Evolutionary conservation across 2,888 invertebrate genomes (phyloP), one percentile per base, ranked within the genome.

Genomic region (Octodonta nipae): DNA sequence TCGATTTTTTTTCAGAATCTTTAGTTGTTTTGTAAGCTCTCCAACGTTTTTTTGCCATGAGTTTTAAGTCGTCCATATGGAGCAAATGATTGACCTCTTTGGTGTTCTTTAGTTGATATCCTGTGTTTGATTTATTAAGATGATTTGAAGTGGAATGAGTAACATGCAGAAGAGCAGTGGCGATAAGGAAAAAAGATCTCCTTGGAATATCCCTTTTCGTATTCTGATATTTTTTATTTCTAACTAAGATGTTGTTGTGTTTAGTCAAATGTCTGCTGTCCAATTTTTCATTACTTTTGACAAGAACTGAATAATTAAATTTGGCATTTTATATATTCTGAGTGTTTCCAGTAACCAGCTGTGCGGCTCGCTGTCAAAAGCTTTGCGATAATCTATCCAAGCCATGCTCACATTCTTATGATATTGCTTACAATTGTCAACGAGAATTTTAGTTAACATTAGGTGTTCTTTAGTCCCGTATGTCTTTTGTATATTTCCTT

Each of bases 271-370:
- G 17, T 17, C 17, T 17, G 17, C 8, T 17, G 5, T 17, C 17
- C 17, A 17, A 17, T 5, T 17, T 5, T 5, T 17, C 17, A 17
- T 17, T 6, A 8, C 17, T 17, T 17, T 17, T 17, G 17, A 6
- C 8, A 17, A 6, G 17, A 17, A 17, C 5, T 5, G 6, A 5
- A 17, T 5, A 6, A 17, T 5, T 28, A 5, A 4, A 6, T 8
- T 15, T 3, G 28, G 3, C n/a, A 15, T 28, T 15, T 14, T 14
- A 15, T 28, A 28, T 28, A 28, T 28, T 5, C 15, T 28, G 15
- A 28, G 13, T 6, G 30, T 16, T 30, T 30, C 30, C 20, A 16
- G 11, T 25, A 25, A 11, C 25, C 25, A 25, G 10, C 25, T 25
- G 25, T 25, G n/a, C n/a, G n/a, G n/a, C n/a, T n/a, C n/a, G 25